phyloP scores from a whole-genome alignment of 2,797 vertebrate species.

The Sandelia bainsii region DNA sequence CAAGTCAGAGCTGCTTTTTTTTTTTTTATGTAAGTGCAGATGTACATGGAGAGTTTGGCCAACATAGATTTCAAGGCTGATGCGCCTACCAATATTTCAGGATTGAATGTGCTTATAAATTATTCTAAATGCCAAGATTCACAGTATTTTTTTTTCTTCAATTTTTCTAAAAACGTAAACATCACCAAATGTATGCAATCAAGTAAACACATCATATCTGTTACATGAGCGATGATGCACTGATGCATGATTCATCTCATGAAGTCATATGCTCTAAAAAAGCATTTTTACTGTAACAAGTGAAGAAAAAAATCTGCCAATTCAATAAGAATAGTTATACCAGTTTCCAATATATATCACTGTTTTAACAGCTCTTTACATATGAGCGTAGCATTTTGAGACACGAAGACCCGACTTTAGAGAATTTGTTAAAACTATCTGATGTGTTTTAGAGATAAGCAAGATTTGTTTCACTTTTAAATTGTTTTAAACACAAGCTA shows the following conservation, averaged over 20 bases:
- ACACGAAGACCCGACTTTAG: not conserved
- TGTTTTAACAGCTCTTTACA: not conserved
- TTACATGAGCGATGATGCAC: conserved; percentile 7
- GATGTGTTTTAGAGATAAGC: not conserved
- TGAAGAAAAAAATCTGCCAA: not conserved
- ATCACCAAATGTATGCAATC: not conserved
- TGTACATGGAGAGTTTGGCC: conserved; percentile 33
- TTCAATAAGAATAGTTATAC: too few species aligned
- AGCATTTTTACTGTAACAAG: not conserved
- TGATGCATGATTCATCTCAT: conserved; percentile 14
- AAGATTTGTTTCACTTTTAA: not conserved
- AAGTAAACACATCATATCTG: conserved; percentile 10
- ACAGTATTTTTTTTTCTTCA: conserved; percentile 22
- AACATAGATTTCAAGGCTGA: conserved; percentile 42
- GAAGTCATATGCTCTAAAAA: not conserved
- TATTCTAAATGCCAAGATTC: conserved; percentile 57
- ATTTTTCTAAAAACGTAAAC: conserved; percentile 27
- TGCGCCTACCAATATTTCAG: conserved; percentile 30
- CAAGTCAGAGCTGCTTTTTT: conserved; percentile 36
- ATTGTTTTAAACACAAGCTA: not conserved
- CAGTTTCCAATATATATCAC: too few species aligned
- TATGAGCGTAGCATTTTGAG: not conserved
- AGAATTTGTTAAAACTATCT: not conserved
- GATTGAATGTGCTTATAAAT: conserved; percentile 57
- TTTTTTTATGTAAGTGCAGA: conserved; percentile 22